Percentiles rank a stretch among this genome's conserved stretches.
Evolutionary conservation across 2,113 vertebrate species (phyloP).

Genomic region (Promerops cafer): DNA sequence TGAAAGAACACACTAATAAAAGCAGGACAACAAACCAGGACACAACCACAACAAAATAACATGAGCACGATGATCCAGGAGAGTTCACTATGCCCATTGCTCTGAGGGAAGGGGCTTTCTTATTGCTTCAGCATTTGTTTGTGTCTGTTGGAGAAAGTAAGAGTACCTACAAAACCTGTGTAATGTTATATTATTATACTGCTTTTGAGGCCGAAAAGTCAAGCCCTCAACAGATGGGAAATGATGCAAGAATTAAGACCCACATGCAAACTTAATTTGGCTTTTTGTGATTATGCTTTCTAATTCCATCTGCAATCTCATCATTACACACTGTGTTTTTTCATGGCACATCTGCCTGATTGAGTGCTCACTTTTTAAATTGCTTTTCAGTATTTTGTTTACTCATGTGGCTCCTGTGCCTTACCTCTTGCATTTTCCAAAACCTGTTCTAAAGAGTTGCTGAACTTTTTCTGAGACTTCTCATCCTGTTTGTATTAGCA

Average conservation of each 20-base stretch:
- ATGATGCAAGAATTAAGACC: not conserved
- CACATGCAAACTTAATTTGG: not conserved
- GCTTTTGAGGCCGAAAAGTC: not conserved
- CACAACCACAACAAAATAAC: not conserved
- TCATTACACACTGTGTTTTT: not conserved
- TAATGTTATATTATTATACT: not conserved
- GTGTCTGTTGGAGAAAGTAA: not conserved
- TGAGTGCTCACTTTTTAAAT: not conserved
- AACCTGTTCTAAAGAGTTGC: not conserved
- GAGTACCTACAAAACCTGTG: not conserved
- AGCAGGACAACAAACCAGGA: not conserved
- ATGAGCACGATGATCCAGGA: not conserved
- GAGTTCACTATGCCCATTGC: not conserved
- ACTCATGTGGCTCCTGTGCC: not conserved
- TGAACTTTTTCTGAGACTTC: not conserved
- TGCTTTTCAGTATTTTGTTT: not conserved
- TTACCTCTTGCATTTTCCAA: not conserved
- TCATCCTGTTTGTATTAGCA: not conserved
- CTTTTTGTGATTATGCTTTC: not conserved
- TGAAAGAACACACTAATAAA: not conserved
- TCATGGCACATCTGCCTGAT: not conserved
- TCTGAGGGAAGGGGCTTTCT: not conserved
- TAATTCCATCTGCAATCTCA: not conserved
- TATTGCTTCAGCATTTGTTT: not conserved
- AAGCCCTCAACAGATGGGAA: not conserved